A percentile compares a stretch with the other conserved stretches of the same genome.
Evolutionary conservation across 2,888 invertebrate genomes (phyloP).

Genomic region (Philereme transversata): DNA sequence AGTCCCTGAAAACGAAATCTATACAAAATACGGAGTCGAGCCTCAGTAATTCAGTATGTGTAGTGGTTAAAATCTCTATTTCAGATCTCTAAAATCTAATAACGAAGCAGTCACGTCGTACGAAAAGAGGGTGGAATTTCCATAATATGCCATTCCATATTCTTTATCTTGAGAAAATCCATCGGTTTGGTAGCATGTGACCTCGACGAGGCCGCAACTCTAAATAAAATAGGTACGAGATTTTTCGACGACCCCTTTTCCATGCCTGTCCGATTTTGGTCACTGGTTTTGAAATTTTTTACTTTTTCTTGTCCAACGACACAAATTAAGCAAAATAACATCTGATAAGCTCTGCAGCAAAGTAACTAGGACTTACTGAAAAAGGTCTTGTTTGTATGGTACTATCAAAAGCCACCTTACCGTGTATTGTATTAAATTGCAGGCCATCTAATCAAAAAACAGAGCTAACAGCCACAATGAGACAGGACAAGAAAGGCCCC

Average conservation of each 20-base stretch:
- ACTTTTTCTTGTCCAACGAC: not conserved
- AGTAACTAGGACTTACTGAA: too few relatives aligned
- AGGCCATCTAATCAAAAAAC: not conserved
- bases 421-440: too few relatives aligned
- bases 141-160: constrained; percentile 22
- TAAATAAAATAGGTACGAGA: constrained; percentile 32
- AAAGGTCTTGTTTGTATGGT: too few relatives aligned
- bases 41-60: not conserved
- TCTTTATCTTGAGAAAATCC: constrained; percentile 28
- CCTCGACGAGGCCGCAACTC: constrained; percentile 32
- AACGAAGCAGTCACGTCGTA: constrained; percentile 25
- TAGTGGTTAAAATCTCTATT: constrained; percentile 14
- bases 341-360: too few relatives aligned
- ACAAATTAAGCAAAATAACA: too few relatives aligned
- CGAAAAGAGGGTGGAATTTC: constrained; percentile 22
- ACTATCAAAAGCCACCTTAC: too few relatives aligned
- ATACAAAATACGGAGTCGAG: too few relatives aligned
- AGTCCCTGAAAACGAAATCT: too few relatives aligned
- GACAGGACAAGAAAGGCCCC: not conserved
- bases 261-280: constrained; percentile 43
- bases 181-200: constrained; percentile 28
- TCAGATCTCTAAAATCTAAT: constrained; percentile 22
- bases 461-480: not conserved
- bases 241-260: constrained; percentile 44
- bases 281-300: not conserved